A percentile compares a stretch with the other conserved stretches of the same genome.
These are phyloP conservation scores for Andrena flavipes DNA, from an alignment of 2,888 invertebrate species.

Conservation along the genomic window DNA sequence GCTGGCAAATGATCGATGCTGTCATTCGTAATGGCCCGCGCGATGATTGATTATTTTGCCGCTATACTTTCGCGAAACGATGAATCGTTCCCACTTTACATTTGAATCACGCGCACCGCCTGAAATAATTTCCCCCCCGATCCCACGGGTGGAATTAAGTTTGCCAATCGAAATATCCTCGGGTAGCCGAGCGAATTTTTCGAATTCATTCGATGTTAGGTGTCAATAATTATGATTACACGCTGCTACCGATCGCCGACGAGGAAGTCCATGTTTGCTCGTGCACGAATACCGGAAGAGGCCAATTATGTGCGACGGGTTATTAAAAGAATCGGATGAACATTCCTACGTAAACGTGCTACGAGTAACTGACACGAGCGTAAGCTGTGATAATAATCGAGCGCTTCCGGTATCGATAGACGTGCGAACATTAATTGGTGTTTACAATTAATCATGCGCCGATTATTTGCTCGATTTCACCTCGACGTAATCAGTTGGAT, in stretches of 20 bases:
- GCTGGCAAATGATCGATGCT: constrained; percentile 65
- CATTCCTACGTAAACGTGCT: constrained; percentile 7
- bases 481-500: not conserved
- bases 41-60: constrained; percentile 56
- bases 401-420: constrained; percentile 4
- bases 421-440: constrained; percentile 5
- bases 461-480: constrained; percentile 8
- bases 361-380: not conserved
- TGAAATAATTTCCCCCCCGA: not conserved
- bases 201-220: not conserved
- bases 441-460: not conserved
- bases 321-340: not conserved
- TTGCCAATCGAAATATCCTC: not conserved
- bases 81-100: not conserved
- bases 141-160: not conserved
- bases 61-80: constrained; percentile 43
- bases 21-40: constrained; percentile 48
- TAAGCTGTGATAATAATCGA: not conserved
- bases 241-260: not conserved
- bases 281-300: constrained; percentile 12
- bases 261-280: constrained; percentile 1
- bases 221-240: not conserved
- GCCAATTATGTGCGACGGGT: not conserved
- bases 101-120: not conserved
- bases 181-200: not conserved